Conservation (phyloP, 2,113 vertebrate species). For the Myotis davidii region DNA sequence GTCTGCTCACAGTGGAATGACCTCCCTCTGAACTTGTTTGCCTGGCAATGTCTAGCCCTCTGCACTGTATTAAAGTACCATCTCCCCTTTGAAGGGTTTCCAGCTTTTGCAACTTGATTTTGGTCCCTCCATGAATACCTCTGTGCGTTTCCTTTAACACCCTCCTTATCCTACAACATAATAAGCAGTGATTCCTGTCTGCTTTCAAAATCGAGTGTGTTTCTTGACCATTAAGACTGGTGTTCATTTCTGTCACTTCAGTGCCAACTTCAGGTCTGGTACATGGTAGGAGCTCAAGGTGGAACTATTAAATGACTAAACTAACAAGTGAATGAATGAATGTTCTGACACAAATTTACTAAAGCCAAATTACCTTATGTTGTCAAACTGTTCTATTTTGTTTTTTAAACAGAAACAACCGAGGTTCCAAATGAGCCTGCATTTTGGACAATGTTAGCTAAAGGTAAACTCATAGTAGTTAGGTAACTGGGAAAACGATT, state of each 20-base stretch:
- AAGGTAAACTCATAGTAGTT: conserved; percentile 65
- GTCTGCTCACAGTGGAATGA: background rate
- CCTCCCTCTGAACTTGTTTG: background rate
- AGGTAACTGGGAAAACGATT: conserved; percentile 36
- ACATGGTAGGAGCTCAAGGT: background rate
- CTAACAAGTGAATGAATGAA: background rate
- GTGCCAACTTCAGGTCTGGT: background rate
- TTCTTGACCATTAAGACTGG: background rate
- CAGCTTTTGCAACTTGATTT: background rate
- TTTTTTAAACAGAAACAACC: conserved; percentile 58
- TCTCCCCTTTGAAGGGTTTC: background rate
- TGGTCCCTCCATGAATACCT: background rate
- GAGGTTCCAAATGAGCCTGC: conserved; percentile 51
- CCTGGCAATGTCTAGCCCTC: background rate
- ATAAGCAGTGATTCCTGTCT: background rate
- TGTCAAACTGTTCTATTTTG: conserved; percentile 54
- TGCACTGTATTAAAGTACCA: background rate
- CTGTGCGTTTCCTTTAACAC: background rate
- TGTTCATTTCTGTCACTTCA: background rate
- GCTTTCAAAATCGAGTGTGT: background rate
- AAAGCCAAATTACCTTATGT: conserved; percentile 26
- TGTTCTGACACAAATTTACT: background rate
- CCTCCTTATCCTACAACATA: background rate
- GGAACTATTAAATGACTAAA: conserved; percentile 1
- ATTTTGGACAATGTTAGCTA: conserved; percentile 71